A percentile compares a stretch with the other conserved stretches of the same genome.
Evolutionary conservation across 2,797 vertebrate species (phyloP).

Genomic region (Peromyscus attwateri): DNA sequence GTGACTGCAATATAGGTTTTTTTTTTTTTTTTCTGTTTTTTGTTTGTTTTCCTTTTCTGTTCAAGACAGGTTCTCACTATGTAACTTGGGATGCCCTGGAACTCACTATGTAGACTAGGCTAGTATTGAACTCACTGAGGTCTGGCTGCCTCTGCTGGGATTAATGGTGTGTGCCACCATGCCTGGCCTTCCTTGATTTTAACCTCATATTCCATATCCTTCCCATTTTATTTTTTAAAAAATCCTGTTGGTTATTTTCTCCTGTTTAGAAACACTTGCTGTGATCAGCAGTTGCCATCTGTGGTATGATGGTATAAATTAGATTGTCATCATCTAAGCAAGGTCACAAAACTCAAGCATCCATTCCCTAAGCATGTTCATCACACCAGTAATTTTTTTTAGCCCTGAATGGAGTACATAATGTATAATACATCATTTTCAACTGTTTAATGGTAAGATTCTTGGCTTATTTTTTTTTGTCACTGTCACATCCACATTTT

Average conservation of each 20-base stretch:
- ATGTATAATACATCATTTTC: background rate
- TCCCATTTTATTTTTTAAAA: background rate
- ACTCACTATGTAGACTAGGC: background rate
- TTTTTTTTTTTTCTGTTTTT: too few relatives aligned
- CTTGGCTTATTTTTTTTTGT: too few relatives aligned
- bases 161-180: background rate
- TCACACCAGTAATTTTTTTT: background rate
- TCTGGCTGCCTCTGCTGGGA: background rate
- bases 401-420: background rate
- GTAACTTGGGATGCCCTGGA: background rate
- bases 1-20: background rate
- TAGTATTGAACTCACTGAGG: background rate
- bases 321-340: background rate
- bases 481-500: constrained; percentile 5
- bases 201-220: background rate
- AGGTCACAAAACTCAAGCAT: background rate
- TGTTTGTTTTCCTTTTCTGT: background rate
- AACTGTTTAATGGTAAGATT: background rate
- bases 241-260: background rate
- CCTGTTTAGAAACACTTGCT: background rate
- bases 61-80: background rate
- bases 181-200: background rate
- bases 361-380: background rate
- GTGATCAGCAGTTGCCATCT: background rate
- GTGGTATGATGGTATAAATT: background rate